Base-by-base conservation (phyloP, 2,797 vertebrate species). In the Trachurus trachurus region DNA sequence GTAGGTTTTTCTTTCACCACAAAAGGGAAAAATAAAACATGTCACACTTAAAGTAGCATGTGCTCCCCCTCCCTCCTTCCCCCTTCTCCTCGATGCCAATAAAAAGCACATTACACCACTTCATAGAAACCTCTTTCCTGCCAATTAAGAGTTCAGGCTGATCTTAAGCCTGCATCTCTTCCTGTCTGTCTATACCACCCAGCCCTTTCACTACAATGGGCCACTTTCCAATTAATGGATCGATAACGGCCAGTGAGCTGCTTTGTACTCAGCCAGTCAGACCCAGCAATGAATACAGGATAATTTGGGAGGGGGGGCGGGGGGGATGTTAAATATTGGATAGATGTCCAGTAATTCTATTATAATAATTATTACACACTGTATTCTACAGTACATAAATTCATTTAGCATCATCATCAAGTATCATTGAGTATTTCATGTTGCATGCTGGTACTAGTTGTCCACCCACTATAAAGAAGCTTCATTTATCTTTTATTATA, bases 161-260 rank as follows among this genome's bases (percentile, higher is more conserved):
- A 95, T 95, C 93, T 92, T 95, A 94, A 90, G 4, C 82, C 83
- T 95, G 87, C 88, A 89, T 89, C 94, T 96, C 90, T 95, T 94
- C 89, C 89, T 94, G 93, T 96, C 94, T 95, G 91, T 95, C 94
- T 95, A 95, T 96, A 92, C 88, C 93, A 86, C 66, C 82, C 83
- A 84, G 87, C 66, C 88, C 94, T 95, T 94, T 96, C 95, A 96
- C 96, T 96, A 96, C 94, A 86, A 88, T 81, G 92, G 94, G 83
- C 82, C 91, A 74, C 86, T 96, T 96, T 96, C 93, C 93, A 96
- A 95, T 97, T 96, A 97, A 96, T 94, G 90, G 92, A 93, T 93
- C 92, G 89, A 92, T 86, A 89, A 80, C 70, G 91, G 93, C 91
- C 94, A 95, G 95, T 90, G 93, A 94, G 93, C 92, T 89, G 91